Base-by-base conservation (phyloP, 2,113 vertebrate genomes). In the Carollia perspicillata region DNA sequence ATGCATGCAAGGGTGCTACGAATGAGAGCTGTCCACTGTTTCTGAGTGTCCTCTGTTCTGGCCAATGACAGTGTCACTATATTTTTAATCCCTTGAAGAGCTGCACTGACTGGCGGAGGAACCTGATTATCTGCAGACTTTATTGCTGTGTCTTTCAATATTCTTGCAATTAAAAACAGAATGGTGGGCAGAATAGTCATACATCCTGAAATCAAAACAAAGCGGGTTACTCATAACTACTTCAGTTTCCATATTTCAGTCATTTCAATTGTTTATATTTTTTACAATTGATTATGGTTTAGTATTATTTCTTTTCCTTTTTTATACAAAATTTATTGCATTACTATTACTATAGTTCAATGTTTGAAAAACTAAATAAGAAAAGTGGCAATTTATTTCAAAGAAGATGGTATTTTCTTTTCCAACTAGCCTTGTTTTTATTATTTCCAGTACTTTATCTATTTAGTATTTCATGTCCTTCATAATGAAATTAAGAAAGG, bases 131-230 rank as follows among this genome's bases (percentile, higher is more conserved):
- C 99, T 49, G 98, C 28, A 0, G 98, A 99, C 96, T 99, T 99
- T 77, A 99, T 92, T 37, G 99, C 99, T 12, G 99, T 99, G 98
- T 99, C 99, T 98, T 98, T 99, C 98, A 99, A 97, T 68, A 99
- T 99, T 78, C 99, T 99, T 42, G 99, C 99, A 98, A 99, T 99
- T 92, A 99, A 98, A 98, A 99, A 99, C n/a, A 99, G 98, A 93
- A 99, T 99, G 9, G 99, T 99, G 44, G 99, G 99, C 55, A 99
- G 97, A 90, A 99, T 97, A 72, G 99, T 99, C 99, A 99, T 99
- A 97, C 99, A 99, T 40, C 99, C 99, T 99, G 96, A 78, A 96
- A 96, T 89, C 66, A 53, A 94, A 90, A 97, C 75, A 96, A 97
- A 97, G 89, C 0, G 92, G 22, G 72, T 93, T 97, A 90, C 65